These are phyloP conservation scores for Leptatherina wallacei DNA, from an alignment of 2,797 vertebrate species.

Conservation along the genomic window DNA sequence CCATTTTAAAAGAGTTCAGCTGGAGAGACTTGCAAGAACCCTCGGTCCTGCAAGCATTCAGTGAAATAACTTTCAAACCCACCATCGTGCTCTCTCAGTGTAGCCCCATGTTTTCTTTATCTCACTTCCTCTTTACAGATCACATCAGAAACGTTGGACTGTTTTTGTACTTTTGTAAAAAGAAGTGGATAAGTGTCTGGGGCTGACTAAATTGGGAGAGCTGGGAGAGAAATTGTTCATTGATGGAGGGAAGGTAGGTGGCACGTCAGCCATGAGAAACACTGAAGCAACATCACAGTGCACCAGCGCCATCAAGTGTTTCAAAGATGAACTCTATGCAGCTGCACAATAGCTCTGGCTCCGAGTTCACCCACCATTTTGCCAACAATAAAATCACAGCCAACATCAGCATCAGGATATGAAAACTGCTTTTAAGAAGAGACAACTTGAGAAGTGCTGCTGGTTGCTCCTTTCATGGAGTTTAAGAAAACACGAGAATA, in stretches of 20 bases:
- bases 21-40: constrained; percentile 19
- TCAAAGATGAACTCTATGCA: constrained; percentile 37
- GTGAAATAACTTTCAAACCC: constrained; percentile 34
- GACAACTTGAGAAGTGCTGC: background rate
- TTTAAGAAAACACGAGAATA: background rate
- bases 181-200: constrained; percentile 62
- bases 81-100: constrained; percentile 4
- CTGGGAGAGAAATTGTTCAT: constrained; percentile 56
- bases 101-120: constrained; percentile 17
- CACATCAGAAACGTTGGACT: constrained; percentile 48
- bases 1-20: constrained; percentile 49
- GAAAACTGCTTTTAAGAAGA: background rate
- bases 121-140: constrained; percentile 42
- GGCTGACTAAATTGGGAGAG: constrained; percentile 57
- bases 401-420: background rate
- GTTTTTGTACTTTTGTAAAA: constrained; percentile 40
- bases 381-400: background rate
- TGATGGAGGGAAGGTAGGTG: constrained; percentile 63
- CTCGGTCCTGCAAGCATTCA: constrained; percentile 44
- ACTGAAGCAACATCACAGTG: background rate
- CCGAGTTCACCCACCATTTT: background rate
- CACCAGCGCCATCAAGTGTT: constrained; percentile 77
- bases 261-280: constrained; percentile 49
- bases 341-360: background rate
- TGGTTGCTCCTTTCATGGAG: background rate